phyloP scores from a whole-genome alignment of 2,113 vertebrate species.

The Neodontobutis hainanensis region DNA sequence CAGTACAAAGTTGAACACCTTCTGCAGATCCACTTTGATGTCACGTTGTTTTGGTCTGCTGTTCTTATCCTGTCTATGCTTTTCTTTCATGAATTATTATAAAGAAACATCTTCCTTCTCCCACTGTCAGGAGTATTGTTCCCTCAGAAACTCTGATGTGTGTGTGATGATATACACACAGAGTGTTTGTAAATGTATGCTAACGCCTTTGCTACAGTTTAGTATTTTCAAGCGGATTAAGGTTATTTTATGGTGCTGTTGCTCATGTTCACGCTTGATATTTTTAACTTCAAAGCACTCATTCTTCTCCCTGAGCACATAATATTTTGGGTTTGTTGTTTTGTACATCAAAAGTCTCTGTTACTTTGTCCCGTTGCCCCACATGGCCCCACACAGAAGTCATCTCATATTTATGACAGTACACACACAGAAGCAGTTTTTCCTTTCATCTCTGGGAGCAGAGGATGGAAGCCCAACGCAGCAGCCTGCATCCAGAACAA shows the following conservation, averaged over 20 bases:
- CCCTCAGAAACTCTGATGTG: slow-evolving; percentile 25
- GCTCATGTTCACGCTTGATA: neutral
- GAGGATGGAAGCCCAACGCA: slow-evolving; percentile 22
- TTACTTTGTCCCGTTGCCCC: neutral
- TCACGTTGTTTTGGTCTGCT: neutral
- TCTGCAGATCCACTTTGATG: neutral
- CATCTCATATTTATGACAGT: slow-evolving; percentile 53
- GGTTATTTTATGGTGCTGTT: neutral
- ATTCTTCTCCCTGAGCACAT: neutral
- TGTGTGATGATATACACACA: neutral
- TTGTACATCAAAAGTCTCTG: neutral
- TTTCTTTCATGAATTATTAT: slow-evolving; percentile 26
- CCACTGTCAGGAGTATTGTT: slow-evolving; percentile 24
- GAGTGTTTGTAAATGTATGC: slow-evolving; percentile 42
- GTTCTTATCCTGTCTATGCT: slow-evolving; percentile 10
- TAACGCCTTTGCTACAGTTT: slow-evolving; percentile 29
- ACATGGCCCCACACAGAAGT: slow-evolving; percentile 16
- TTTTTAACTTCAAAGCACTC: slow-evolving; percentile 1
- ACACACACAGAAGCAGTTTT: slow-evolving; percentile 28
- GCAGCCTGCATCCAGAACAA: slow-evolving; percentile 23
- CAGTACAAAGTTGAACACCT: no score
- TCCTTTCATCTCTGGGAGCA: slow-evolving; percentile 47
- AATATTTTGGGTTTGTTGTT: slow-evolving; percentile 1
- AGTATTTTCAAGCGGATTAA: slow-evolving; percentile 15
- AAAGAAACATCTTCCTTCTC: slow-evolving; percentile 15